Percentiles rank a stretch among this genome's conserved stretches.
Conservation (phyloP, 1,140 invertebrate genomes). For the Calycopis cecrops region DNA sequence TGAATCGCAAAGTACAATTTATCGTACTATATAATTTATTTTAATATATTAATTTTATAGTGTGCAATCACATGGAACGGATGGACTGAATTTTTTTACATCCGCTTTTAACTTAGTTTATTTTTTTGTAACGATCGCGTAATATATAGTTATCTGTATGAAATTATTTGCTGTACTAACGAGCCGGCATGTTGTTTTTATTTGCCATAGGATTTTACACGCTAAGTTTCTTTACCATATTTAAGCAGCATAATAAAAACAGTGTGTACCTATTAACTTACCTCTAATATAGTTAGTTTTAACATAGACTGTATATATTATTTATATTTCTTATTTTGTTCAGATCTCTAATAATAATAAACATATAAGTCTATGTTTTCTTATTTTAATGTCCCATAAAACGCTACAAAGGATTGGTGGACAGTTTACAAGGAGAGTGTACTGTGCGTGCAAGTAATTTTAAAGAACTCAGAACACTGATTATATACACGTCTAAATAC, state of each 20-base stretch:
- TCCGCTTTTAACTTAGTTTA: constrained; percentile 43
- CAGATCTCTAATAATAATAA: constrained; percentile 76
- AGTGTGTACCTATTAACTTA: constrained; percentile 73
- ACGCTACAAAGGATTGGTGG: too few species aligned
- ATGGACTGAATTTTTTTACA: constrained; percentile 62
- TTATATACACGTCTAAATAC: too few species aligned
- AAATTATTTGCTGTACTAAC: constrained; percentile 44
- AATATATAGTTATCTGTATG: constrained; percentile 35
- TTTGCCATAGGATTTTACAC: constrained; percentile 49
- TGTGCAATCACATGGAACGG: constrained; percentile 61
- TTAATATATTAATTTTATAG: constrained; percentile 46
- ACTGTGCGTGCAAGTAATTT: too few species aligned
- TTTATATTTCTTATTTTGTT: constrained; percentile 75
- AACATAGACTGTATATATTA: constrained; percentile 75
- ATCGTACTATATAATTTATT: constrained; percentile 53
- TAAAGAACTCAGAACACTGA: too few species aligned
- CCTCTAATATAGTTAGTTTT: constrained; percentile 71
- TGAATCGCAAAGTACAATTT: constrained; percentile 50
- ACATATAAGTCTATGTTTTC: constrained; percentile 67
- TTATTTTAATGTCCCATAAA: constrained; percentile 4
- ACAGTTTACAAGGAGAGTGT: too few species aligned
- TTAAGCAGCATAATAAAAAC: constrained; percentile 47
- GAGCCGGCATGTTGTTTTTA: constrained; percentile 37
- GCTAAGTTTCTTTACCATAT: constrained; percentile 45
- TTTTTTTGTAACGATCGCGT: constrained; percentile 39